Evolutionary conservation across 2,113 vertebrate genomes (phyloP).

Genomic region (Campylomormyrus numenius): DNA sequence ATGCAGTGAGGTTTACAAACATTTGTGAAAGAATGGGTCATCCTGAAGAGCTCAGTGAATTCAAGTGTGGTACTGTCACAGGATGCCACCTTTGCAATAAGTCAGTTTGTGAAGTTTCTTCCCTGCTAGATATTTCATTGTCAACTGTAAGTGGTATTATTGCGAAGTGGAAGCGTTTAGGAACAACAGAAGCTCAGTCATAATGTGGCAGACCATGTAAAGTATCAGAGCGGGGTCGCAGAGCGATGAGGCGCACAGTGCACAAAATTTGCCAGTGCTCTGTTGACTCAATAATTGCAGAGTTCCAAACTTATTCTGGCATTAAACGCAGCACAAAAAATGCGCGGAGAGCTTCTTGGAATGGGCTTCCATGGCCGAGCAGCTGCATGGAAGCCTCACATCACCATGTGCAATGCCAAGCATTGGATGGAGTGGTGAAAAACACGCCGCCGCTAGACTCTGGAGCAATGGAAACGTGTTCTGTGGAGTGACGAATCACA

Average conservation of each 20-base stretch:
- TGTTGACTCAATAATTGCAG: background rate
- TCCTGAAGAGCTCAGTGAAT: background rate
- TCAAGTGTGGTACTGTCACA: background rate
- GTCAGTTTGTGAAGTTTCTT: background rate
- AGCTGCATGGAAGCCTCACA: background rate
- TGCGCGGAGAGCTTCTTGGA: background rate
- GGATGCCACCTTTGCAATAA: background rate
- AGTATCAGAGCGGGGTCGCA: background rate
- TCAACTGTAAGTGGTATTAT: background rate
- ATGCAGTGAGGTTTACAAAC: background rate
- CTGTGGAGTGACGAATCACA: background rate
- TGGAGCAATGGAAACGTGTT: background rate
- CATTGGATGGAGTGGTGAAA: background rate
- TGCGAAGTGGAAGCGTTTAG: background rate
- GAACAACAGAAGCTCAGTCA: background rate
- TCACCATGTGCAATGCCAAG: background rate
- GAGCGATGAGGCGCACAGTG: background rate
- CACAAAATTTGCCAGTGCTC: background rate
- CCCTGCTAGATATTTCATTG: background rate
- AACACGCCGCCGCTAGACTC: background rate
- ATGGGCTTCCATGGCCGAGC: background rate
- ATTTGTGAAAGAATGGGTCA: background rate
- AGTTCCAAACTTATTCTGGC: background rate
- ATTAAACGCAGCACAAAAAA: background rate
- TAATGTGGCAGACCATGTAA: background rate